Conservation (phyloP, 2,113 vertebrate species). For the Anolis carolinensis region DNA sequence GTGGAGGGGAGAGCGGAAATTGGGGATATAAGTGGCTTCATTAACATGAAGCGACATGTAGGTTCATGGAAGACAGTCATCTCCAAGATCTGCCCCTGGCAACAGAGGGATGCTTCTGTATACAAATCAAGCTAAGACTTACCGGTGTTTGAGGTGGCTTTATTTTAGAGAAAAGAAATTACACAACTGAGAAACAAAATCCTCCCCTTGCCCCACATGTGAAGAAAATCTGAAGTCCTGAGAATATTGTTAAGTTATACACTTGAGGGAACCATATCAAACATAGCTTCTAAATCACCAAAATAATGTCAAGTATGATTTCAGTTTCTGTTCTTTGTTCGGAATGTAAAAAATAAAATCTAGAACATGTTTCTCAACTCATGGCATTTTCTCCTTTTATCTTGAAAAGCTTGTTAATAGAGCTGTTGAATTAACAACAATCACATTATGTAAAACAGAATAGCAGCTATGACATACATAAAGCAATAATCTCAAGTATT, state of each 20-base stretch:
- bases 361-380: not conserved
- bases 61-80: not conserved
- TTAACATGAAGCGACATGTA: no score
- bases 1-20: no score
- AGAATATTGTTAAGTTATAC: constrained; percentile 40
- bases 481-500: constrained; percentile 6
- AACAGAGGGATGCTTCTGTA: not conserved
- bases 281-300: constrained; percentile 30
- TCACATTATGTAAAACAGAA: constrained; percentile 14
- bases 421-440: constrained; percentile 40
- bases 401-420: constrained; percentile 13
- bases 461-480: not conserved
- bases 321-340: constrained; percentile 19
- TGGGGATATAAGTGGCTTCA: no score
- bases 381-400: not conserved
- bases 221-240: constrained; percentile 59
- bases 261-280: constrained; percentile 38
- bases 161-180: constrained; percentile 67
- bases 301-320: not conserved
- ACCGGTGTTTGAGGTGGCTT: constrained; percentile 37
- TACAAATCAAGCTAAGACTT: not conserved
- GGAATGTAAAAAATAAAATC: constrained; percentile 4
- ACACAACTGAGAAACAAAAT: constrained; percentile 51
- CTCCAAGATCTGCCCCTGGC: not conserved
- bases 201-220: not conserved